Evolutionary conservation across 2,797 vertebrate species (phyloP), one percentile per base, ranked within the genome.

Genomic region (Cichlasoma orientale): DNA sequence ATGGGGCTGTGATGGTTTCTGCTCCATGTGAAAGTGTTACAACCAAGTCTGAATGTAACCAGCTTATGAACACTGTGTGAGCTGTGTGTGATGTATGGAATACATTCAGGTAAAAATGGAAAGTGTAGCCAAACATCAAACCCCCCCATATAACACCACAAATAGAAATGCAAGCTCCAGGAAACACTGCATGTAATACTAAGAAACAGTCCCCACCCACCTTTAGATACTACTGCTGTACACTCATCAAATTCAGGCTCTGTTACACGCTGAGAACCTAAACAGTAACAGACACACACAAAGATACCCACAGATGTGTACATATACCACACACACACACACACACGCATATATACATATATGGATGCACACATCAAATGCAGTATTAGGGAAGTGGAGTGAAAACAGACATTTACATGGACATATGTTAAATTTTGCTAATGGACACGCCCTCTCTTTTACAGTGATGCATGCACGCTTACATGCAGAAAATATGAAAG

Each of bases 201-300:
- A 72, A 66, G 69, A 90, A 88, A 82, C 53, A 12, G 85, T 94
- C 90, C 94, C 94, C 96, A 99, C 98, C 96, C 96, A 99, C 98
- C 98, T 99, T 97, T 96, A 95, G 96, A 95, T 89, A 98, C 94
- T 95, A 98, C 96, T 94, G 97, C 95, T 96, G 97, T 95, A 96
- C 96, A 96, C 95, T 97, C 97, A 96, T 98, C 95, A 95, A 93
- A 98, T 95, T 99, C 98, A 96, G 98, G 96, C 95, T 99, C 98
- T 97, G 96, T 97, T 95, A 99, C 96, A 95, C 97, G 96, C 92
- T 98, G 98, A 96, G 98, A 99, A 97, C 98, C 98, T 99, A 97
- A 88, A 90, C 86, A 90, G 72, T 86, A 77, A 89, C 47, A 89
- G 53, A 90, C 78, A 91, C 75, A 87, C 47, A 85, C 41, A 87